phyloP scores from a whole-genome alignment of 92 coral and sea anemone species.

The Nematostella vectensis region DNA sequence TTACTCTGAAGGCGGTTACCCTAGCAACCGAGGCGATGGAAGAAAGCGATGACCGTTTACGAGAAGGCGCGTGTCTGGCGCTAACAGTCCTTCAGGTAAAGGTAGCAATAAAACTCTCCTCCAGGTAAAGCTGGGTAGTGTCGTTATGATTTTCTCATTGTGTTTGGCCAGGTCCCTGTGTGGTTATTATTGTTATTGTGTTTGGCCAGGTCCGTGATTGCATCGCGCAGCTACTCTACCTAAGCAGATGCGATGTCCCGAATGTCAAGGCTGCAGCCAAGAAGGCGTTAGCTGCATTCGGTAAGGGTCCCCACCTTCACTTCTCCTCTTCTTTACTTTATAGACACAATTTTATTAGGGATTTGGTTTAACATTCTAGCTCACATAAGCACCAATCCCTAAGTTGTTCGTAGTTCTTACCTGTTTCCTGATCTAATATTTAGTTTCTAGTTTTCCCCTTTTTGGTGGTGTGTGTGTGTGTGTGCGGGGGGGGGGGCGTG shows the following conservation, averaged over 20 bases:
- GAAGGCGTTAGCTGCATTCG: conserved; percentile 73
- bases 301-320: conserved; percentile 41
- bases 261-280: conserved; percentile 75
- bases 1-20: conserved; percentile 58
- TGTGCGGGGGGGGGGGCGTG: too few relatives aligned
- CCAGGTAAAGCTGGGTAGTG: too few relatives aligned
- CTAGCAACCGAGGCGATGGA: conserved; percentile 80
- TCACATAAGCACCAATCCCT: too few relatives aligned
- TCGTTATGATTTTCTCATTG: too few relatives aligned
- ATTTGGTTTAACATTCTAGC: background rate
- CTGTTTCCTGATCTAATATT: too few relatives aligned
- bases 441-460: too few relatives aligned
- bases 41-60: conserved; percentile 70
- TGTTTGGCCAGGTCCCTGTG: too few relatives aligned
- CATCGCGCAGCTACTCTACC: conserved; percentile 64
- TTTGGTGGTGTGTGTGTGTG: too few relatives aligned
- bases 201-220: conserved; percentile 63
- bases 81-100: conserved; percentile 77
- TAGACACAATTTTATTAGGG: background rate
- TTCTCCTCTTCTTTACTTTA: background rate
- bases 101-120: conserved; percentile 3
- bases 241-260: conserved; percentile 84
- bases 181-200: too few relatives aligned
- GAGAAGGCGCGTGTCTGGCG: conserved; percentile 82
- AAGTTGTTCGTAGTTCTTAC: too few relatives aligned